Conservation (phyloP, 2,113 vertebrate species). For the Neogobius melanostomus region DNA sequence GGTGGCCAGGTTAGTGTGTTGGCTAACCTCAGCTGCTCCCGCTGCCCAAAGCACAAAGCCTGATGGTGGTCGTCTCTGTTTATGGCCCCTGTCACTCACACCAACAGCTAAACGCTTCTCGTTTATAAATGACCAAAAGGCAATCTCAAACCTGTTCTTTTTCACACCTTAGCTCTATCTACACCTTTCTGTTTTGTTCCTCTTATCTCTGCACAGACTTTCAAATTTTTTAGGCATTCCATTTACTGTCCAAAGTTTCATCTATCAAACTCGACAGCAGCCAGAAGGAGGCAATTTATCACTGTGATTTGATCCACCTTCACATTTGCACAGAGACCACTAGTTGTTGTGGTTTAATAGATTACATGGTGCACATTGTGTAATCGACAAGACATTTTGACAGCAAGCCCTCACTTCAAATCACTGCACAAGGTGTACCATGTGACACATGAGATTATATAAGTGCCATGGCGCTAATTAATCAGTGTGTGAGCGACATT, state of each 20-base stretch:
- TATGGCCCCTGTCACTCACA: slow-evolving; percentile 31
- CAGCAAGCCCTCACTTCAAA: slow-evolving; percentile 40
- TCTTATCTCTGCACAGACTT: background rate
- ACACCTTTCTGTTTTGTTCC: slow-evolving; percentile 1
- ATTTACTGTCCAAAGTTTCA: slow-evolving; percentile 26
- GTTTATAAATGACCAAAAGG: slow-evolving; percentile 23
- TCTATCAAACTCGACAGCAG: slow-evolving; percentile 13
- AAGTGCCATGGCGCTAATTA: slow-evolving; percentile 24
- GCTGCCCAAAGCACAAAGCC: slow-evolving; percentile 20
- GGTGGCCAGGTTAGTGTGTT: background rate
- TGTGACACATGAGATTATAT: slow-evolving; percentile 32
- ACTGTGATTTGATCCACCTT: background rate
- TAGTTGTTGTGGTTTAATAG: background rate
- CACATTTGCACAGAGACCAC: background rate
- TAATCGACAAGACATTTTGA: slow-evolving; percentile 23
- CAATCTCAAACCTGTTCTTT: background rate
- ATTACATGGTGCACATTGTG: slow-evolving; percentile 26
- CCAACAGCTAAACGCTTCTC: slow-evolving; percentile 11
- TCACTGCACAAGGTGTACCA: slow-evolving; percentile 22
- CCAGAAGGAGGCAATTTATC: background rate
- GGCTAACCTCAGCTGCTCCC: background rate
- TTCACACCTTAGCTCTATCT: slow-evolving; percentile 5
- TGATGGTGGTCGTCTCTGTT: slow-evolving; percentile 28
- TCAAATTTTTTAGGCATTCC: slow-evolving; percentile 12
- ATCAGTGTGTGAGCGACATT: background rate